Base-by-base conservation (phyloP, 30 jellyfish, hydroid and myxozoan species). In the Phacellophora camtschatica region DNA sequence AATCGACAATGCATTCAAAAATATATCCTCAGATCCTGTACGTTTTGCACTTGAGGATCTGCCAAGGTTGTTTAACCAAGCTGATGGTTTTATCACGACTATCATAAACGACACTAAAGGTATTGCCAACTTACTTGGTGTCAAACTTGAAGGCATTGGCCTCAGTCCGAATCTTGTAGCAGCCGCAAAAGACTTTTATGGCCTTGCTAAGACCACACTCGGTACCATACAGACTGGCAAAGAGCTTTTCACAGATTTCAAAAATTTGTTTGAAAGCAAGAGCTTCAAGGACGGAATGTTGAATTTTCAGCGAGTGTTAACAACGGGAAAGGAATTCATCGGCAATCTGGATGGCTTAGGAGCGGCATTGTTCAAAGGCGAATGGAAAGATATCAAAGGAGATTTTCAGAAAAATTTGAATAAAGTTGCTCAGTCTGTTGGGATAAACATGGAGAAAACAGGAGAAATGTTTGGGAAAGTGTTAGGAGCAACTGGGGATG, bases 21-120 rank as follows among this genome's bases (percentile, higher is more conserved):
- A 86, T 24, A 71, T 85, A 58, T 82, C 95, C 36, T 66, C 91
- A 0, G 98, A 92, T 48, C 98, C 98, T 2, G 39, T 92, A 13
- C 51, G 55, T n/a, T 92, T 92, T 75, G 98, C 98, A 0, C 50
- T 92, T 29, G 81, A 92, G 16, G 98, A 81, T 24, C 74, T 92
- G 53, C 98, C 98, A 48, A 85, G 73, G 41, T 58, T 92, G 67
- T 62, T 92, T 54, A 76, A 43, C 11, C 88, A 85, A 66, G 55
- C 96, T 15, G 90, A 77, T 6, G 69, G 81, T 25, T 73, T 92
- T 15, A 56, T 86, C 69, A 84, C 71, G 31, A 53, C 86, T 13
- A 13, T 92, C 34, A 18, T 77, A 0, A 56, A 48, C 16, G 98
- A 92, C 67, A 82, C 95, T 5, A 71, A 85, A 50, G 95, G 95